These are phyloP conservation scores for Cassiopea xamachana DNA, from an alignment of 30 jellyfish, hydroid and myxozoan genomes.

Conservation along the genomic window DNA sequence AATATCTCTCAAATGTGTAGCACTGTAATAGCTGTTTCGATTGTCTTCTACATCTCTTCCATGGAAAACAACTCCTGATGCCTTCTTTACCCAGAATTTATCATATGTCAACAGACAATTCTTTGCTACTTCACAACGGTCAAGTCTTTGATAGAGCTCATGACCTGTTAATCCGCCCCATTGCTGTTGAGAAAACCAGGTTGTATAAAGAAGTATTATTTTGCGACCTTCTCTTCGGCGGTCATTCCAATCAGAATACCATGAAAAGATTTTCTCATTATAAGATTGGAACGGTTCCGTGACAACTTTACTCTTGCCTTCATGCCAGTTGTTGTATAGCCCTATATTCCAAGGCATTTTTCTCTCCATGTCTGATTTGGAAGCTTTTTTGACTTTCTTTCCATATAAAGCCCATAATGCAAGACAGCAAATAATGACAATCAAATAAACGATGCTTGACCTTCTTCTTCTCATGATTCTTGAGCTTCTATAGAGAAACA, in stretches of 20 bases:
- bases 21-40: conserved; percentile 34
- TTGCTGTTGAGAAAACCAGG: conserved; percentile 46
- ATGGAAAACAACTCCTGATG: conserved; percentile 87
- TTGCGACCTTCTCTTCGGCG: conserved; percentile 37
- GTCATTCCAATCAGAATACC: conserved; percentile 46
- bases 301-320: background rate
- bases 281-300: background rate
- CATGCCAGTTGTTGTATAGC: too few species aligned
- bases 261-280: background rate
- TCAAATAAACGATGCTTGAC: too few species aligned
- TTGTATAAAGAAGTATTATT: conserved; percentile 76
- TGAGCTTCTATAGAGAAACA: too few species aligned
- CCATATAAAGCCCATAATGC: too few species aligned
- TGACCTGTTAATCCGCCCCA: conserved; percentile 71
- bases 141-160: conserved; percentile 6
- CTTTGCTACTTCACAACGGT: conserved; percentile 42
- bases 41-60: conserved; percentile 73
- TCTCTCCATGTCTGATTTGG: too few species aligned
- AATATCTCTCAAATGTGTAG: conserved; percentile 44
- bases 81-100: conserved; percentile 46
- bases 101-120: conserved; percentile 85
- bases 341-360: too few species aligned
- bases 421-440: too few species aligned
- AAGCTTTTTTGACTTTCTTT: too few species aligned
- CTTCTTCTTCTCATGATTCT: too few species aligned